These are phyloP conservation scores for Sipha maydis DNA, from an alignment of 2,888 invertebrate species.

Conservation along the genomic window DNA sequence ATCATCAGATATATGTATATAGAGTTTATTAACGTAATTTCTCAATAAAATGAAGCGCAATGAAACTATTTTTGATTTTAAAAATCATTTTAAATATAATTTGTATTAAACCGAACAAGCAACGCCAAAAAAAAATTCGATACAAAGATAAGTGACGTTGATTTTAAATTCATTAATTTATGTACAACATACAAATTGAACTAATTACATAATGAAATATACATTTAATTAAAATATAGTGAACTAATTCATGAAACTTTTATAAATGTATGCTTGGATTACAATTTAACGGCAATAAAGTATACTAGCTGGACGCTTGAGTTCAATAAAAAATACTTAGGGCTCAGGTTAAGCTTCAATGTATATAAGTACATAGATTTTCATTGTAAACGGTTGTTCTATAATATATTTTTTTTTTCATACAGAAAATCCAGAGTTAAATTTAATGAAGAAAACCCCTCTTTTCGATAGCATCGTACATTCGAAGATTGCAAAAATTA, in stretches of 20 bases:
- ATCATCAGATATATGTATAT: too few species aligned
- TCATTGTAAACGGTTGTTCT: not conserved
- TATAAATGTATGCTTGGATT: not conserved
- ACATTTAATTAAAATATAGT: too few species aligned
- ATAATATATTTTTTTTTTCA: not conserved
- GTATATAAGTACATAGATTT: not conserved
- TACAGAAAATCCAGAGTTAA: not conserved
- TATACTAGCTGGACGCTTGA: not conserved
- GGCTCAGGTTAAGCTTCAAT: not conserved
- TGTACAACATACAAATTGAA: too few species aligned
- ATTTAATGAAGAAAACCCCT: not conserved
- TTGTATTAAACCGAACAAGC: not conserved
- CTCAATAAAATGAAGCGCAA: too few species aligned
- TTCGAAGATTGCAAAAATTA: slow-evolving; percentile 3
- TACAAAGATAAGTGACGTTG: not conserved
- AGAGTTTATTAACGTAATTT: too few species aligned
- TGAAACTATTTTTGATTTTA: not conserved
- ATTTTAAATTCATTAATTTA: not conserved
- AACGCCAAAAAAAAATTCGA: not conserved
- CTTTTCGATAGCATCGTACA: not conserved
- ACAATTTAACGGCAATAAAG: not conserved
- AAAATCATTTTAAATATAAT: not conserved
- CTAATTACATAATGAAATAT: not conserved
- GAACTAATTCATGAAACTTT: not conserved
- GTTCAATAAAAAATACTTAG: not conserved